Evolutionary conservation across 2,113 vertebrate genomes (phyloP).

Genomic region (Malurus elegans): DNA sequence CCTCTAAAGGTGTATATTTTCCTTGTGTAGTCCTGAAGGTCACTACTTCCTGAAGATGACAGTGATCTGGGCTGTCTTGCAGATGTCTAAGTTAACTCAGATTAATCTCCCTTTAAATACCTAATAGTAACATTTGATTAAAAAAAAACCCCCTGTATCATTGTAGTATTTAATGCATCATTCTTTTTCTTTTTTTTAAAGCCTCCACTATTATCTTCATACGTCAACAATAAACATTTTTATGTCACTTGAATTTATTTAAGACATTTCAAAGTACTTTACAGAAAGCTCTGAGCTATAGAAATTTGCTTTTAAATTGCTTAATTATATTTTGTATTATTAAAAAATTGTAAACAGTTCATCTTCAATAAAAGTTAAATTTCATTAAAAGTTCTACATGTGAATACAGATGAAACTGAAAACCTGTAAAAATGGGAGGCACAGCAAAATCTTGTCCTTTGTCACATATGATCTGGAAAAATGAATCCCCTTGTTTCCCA

Average conservation of each 20-base stretch:
- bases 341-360: background rate
- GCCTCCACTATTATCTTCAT: background rate
- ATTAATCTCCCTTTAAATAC: background rate
- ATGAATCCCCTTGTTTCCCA: background rate
- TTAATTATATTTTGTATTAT: background rate
- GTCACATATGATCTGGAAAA: background rate
- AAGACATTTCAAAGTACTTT: background rate
- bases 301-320: background rate
- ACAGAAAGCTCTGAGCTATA: background rate
- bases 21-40: background rate
- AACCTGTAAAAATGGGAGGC: background rate
- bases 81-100: background rate
- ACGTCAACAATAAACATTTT: background rate
- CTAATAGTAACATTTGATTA: background rate
- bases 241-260: background rate
- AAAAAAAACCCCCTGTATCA: accelerated
- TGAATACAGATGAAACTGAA: background rate
- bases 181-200: background rate
- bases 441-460: background rate
- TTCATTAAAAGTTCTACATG: background rate
- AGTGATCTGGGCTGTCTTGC: background rate
- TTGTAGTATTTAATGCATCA: background rate
- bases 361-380: background rate
- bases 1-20: background rate
- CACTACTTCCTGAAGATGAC: background rate